phyloP scores from a whole-genome alignment of 2,888 invertebrate genomes.

The Lepidocyrtoides sp. region DNA sequence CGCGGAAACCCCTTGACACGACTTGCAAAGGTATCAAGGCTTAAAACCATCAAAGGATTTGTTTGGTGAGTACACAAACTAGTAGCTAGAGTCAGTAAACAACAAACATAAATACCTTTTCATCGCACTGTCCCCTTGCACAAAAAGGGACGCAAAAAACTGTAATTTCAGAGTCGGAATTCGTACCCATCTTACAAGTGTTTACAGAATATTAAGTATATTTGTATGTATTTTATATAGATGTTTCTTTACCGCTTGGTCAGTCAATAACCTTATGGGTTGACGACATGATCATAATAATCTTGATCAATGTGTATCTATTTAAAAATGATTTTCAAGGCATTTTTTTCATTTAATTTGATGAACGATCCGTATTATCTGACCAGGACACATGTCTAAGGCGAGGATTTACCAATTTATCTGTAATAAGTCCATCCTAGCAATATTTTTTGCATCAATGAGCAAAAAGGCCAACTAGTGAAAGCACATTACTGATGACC shows the following conservation, averaged over 20 bases:
- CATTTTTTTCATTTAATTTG: background rate
- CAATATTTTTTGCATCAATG: too few species aligned
- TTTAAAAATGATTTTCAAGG: background rate
- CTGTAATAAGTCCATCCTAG: background rate
- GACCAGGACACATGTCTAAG: background rate
- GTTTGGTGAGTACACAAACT: background rate
- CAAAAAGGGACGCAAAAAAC: too few species aligned
- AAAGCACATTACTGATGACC: too few species aligned
- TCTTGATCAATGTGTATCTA: background rate
- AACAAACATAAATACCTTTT: background rate
- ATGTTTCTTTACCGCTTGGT: background rate
- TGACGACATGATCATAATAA: background rate
- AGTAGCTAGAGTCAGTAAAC: background rate
- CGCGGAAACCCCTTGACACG: background rate
- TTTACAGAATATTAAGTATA: too few species aligned
- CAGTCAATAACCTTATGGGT: background rate
- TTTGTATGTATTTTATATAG: too few species aligned
- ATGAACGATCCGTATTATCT: background rate
- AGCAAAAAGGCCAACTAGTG: too few species aligned
- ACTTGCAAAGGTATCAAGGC: background rate
- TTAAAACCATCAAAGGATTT: constrained; percentile 37
- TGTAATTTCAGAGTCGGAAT: too few species aligned
- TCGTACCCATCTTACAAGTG: too few species aligned
- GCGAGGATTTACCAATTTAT: background rate
- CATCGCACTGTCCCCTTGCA: background rate